A percentile compares a stretch with the other conserved stretches of the same genome.
Evolutionary conservation across 2,888 invertebrate genomes (phyloP).

Genomic region (Bruchidius siliquastri): DNA sequence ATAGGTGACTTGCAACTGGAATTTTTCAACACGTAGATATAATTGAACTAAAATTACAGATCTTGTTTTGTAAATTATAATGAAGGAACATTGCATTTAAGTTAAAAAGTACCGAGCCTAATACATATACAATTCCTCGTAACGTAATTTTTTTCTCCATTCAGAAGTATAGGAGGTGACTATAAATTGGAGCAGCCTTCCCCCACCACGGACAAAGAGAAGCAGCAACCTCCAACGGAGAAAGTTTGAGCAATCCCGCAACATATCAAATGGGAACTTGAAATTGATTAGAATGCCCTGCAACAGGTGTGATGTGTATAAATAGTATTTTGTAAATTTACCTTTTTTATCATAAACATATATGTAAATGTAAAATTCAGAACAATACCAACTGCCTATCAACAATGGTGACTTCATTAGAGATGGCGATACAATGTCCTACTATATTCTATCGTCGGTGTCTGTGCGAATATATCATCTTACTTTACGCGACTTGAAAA

Average conservation of each 20-base stretch:
- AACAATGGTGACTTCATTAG: constrained; percentile 22
- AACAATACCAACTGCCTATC: constrained; percentile 30
- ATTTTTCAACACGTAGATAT: no score
- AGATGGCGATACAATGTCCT: constrained; percentile 12
- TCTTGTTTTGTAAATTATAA: no score
- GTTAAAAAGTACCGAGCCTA: background rate
- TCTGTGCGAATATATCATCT: background rate
- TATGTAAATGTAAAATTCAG: constrained; percentile 15
- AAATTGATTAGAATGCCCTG: constrained; percentile 25
- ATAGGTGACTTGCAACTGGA: no score
- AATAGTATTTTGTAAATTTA: constrained; percentile 39
- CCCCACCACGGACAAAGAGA: constrained; percentile 15
- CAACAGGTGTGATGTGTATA: constrained; percentile 29
- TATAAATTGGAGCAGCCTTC: constrained; percentile 7
- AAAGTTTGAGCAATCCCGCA: constrained; percentile 33
- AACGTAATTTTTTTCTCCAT: constrained; percentile 1
- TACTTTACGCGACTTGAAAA: background rate
- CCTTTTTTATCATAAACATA: constrained; percentile 33
- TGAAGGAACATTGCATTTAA: no score
- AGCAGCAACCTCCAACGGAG: constrained; percentile 17
- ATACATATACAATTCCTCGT: background rate
- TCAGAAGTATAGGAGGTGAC: constrained; percentile 23
- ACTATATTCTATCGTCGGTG: constrained; percentile 10
- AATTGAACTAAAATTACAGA: no score
- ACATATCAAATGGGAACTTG: constrained; percentile 42